phyloP scores from a whole-genome alignment of 30 jellyfish, hydroid and myxozoan genomes.

The Aurelia coerulea region DNA sequence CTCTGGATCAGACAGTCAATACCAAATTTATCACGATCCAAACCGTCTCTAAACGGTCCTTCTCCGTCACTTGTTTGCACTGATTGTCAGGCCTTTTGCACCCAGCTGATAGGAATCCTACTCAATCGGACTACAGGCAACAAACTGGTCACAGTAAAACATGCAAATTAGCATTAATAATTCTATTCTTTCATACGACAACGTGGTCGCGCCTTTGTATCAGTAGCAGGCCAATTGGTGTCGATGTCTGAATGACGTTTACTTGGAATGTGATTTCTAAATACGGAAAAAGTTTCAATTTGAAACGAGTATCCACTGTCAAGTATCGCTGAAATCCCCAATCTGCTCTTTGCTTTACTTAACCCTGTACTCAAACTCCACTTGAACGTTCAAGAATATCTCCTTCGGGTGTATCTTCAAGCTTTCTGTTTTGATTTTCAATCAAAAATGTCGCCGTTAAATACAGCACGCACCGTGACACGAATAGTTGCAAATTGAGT shows the following conservation, averaged over 20 bases:
- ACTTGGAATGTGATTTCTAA: too few relatives aligned
- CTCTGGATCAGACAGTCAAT: conserved; percentile 35
- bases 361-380: too few relatives aligned
- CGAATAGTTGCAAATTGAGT: too few relatives aligned
- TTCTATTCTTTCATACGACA: neutral
- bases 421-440: too few relatives aligned
- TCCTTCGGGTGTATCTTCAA: too few relatives aligned
- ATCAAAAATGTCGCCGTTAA: too few relatives aligned
- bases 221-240: neutral
- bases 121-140: neutral
- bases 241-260: neutral
- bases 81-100: neutral
- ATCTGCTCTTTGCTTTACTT: too few relatives aligned
- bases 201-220: neutral
- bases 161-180: conserved; percentile 3
- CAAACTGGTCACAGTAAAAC: neutral
- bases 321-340: too few relatives aligned
- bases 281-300: too few relatives aligned
- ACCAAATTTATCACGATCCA: neutral
- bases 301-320: too few relatives aligned
- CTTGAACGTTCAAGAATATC: too few relatives aligned
- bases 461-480: too few relatives aligned
- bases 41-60: neutral
- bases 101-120: neutral
- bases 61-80: neutral